Conservation (phyloP, 2,797 vertebrate species). For the Chaetodon trifasciatus region DNA sequence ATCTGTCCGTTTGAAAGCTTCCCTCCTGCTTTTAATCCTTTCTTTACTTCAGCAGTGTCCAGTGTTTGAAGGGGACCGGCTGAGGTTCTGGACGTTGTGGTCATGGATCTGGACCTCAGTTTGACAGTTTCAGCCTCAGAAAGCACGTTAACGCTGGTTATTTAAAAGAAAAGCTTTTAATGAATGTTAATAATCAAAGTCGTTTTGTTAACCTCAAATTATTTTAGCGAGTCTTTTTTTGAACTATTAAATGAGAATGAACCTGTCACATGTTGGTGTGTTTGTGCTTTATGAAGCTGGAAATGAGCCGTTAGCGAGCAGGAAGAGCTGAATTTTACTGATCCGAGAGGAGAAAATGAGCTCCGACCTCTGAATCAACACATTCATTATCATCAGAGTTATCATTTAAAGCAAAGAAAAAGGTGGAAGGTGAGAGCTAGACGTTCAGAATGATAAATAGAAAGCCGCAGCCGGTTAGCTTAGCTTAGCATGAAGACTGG, state of each 20-base stretch:
- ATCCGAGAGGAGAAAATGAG: no score
- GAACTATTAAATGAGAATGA: slow-evolving; percentile 62
- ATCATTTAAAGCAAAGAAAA: not conserved
- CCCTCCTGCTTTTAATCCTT: not conserved
- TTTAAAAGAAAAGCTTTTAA: slow-evolving; percentile 38
- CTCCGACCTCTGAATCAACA: no score
- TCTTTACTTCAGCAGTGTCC: not conserved
- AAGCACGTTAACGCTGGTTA: not conserved
- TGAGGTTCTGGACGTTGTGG: no score
- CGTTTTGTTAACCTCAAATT: slow-evolving; percentile 43
- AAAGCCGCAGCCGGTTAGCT: not conserved
- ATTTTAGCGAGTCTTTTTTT: slow-evolving; percentile 51
- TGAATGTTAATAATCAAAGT: slow-evolving; percentile 23
- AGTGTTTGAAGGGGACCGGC: not conserved
- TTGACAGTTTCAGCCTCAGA: not conserved
- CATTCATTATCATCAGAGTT: no score
- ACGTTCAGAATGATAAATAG: not conserved
- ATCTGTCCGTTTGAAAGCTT: not conserved
- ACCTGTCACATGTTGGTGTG: slow-evolving; percentile 19
- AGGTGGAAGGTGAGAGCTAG: not conserved
- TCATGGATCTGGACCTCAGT: not conserved
- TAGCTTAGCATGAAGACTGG: not conserved
- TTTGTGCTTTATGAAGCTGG: not conserved
- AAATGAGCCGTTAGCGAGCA: no score
- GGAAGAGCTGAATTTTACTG: no score